A percentile compares a stretch with the other conserved stretches of the same genome.
These are phyloP conservation scores for Mesocentrotus franciscanus DNA, from an alignment of 53 echinoderm and acorn worm species.

Conservation along the genomic window DNA sequence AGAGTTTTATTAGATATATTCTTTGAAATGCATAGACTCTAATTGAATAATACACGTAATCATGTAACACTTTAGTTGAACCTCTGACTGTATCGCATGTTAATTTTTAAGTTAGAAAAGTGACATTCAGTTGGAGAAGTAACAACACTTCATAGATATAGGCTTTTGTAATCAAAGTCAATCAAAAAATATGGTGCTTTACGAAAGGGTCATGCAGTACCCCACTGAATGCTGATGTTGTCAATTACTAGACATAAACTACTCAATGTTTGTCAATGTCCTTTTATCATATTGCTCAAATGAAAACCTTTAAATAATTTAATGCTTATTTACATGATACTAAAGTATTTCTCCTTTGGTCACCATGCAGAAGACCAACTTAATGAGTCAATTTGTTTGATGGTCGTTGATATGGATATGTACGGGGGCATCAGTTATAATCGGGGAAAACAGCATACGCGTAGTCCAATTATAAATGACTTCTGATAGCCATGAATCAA, in stretches of 20 bases:
- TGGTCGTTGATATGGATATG: not conserved
- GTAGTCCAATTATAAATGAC: not conserved
- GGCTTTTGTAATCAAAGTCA: not conserved
- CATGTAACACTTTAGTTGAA: too few species aligned
- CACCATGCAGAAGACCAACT: not conserved
- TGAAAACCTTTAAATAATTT: not conserved
- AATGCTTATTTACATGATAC: not conserved
- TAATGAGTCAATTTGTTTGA: conserved; percentile 7
- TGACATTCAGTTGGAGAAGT: not conserved
- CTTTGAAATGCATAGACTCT: not conserved
- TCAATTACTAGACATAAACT: not conserved
- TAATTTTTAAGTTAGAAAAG: not conserved
- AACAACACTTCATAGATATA: not conserved
- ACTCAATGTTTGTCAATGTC: not conserved
- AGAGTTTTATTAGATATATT: not conserved
- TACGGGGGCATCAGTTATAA: not conserved
- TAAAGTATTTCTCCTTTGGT: not conserved
- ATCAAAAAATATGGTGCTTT: not conserved
- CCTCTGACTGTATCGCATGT: not conserved
- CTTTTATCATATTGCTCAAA: not conserved
- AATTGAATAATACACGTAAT: not conserved
- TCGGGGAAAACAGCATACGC: not conserved
- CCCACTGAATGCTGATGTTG: too few species aligned
- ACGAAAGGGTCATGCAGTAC: too few species aligned
- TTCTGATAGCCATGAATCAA: not conserved